Base-by-base conservation (phyloP, 2,113 vertebrate genomes). In the Myiozetetes cayanensis region DNA sequence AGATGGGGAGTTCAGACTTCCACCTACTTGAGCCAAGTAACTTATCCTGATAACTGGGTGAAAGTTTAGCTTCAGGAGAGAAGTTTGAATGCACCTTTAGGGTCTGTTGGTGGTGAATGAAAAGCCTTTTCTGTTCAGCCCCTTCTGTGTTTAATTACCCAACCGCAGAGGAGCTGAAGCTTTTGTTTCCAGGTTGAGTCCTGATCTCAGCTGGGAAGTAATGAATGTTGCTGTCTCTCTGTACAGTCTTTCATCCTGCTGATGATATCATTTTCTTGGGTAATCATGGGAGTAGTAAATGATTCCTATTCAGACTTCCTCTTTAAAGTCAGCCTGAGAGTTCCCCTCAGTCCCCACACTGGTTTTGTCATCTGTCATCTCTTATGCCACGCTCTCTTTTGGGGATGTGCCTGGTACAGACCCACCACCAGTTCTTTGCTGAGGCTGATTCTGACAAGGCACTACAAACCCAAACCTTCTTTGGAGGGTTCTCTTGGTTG, bases 161-260 rank as follows among this genome's bases (percentile, higher is more conserved):
- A 56, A 37, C 75, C 3, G 5, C 76, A 89, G 86, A 90, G 90
- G 86, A 90, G 63, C 58, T 72, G 92, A 67, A 67, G 77, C 86
- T 86, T 94, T 92, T 93, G 43, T 89, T 94, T 95, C 84, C 93
- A 89, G 88, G 75, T 86, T 74, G 82, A 86, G 75, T 52, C 83
- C 80, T 77, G 67, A 65, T 89, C 89, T 92, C 83, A 86, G 50
- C 79, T 84, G 61, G 72, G 73, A 77, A 75, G 47, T 77, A 77
- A 89, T 59, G 66, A 84, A 87, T 67, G 83, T 93, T 90, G 37
- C 68, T 79, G 56, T 65, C 19, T 87, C 59, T 94, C 68, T 70
- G 50, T 65, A 49, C 41, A 73, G 72, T 66, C 79, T 93, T 94
- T 94, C 62, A 80, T 92, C 80, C 90, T 75, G 55, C 79, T 85